phyloP scores from a whole-genome alignment of 2,113 vertebrate genomes.

The Tursiops truncatus region DNA sequence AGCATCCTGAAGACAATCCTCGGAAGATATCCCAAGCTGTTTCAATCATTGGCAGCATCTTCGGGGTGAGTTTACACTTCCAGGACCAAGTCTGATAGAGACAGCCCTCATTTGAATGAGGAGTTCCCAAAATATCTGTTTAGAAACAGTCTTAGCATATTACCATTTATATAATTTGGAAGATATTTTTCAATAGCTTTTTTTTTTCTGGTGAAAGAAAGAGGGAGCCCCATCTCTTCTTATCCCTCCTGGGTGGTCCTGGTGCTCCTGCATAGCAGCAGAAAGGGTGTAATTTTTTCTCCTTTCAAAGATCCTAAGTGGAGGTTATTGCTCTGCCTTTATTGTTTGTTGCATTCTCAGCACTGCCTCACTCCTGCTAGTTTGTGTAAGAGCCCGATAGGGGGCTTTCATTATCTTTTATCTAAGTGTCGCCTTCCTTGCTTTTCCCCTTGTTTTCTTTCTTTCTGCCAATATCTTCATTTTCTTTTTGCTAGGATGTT shows the following conservation, averaged over 20 bases:
- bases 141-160: not conserved
- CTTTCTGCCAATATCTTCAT: slow-evolving; percentile 66
- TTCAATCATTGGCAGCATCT: not conserved
- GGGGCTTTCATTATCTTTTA: slow-evolving; percentile 59
- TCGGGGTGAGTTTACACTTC: not conserved
- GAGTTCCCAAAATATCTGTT: not conserved
- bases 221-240: not conserved
- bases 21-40: not conserved
- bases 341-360: slow-evolving; percentile 41
- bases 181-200: not conserved
- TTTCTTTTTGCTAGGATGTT: slow-evolving; percentile 59
- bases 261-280: slow-evolving; percentile 35
- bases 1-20: not conserved
- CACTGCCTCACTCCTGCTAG: not conserved
- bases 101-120: not conserved
- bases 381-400: slow-evolving; percentile 30
- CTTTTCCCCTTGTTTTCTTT: slow-evolving; percentile 58
- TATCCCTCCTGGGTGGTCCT: slow-evolving; percentile 34
- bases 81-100: not conserved
- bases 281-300: slow-evolving; percentile 34
- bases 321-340: not conserved
- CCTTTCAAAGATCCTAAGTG: slow-evolving; percentile 48
- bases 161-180: slow-evolving; percentile 3
- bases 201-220: slow-evolving; percentile 42
- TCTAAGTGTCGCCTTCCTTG: slow-evolving; percentile 56